Conservation (phyloP, 1,140 invertebrate species). For the Portunus trituberculatus region DNA sequence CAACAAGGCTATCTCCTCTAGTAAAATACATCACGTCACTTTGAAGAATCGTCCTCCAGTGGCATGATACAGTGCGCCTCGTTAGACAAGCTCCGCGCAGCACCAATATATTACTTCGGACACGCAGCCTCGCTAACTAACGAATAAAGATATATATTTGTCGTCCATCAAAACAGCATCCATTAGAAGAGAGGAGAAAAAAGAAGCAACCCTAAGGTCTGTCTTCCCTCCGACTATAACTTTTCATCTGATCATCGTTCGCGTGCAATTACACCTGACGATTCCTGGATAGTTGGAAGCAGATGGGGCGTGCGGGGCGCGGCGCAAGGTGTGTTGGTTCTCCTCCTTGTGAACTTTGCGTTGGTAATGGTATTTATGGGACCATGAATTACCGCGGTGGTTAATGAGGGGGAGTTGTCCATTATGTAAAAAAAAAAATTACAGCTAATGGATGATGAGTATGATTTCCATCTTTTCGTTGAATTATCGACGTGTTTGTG, state of each 20-base stretch:
- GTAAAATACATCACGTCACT: slow-evolving; percentile 45
- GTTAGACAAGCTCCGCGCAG: neutral
- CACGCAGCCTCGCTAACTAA: neutral
- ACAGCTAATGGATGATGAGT: neutral
- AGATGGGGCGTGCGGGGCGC: neutral
- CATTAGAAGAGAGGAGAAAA: neutral
- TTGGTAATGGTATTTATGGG: neutral
- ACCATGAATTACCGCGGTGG: neutral
- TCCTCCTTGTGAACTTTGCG: neutral
- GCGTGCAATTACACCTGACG: no score
- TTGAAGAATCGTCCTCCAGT: slow-evolving; percentile 31
- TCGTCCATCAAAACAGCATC: neutral
- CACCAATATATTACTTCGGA: neutral
- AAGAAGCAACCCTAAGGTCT: neutral
- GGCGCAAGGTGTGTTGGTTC: neutral
- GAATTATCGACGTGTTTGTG: neutral
- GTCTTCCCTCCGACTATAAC: neutral
- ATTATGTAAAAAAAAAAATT: neutral
- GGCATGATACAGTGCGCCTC: slow-evolving; percentile 21
- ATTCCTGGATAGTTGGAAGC: neutral
- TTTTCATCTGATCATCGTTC: slow-evolving; percentile 25
- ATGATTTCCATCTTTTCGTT: slow-evolving; percentile 3
- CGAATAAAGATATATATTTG: slow-evolving; percentile 27
- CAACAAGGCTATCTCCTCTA: slow-evolving; percentile 42
- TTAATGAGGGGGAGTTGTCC: neutral